Percentiles rank a stretch among this genome's conserved stretches.
Conservation (phyloP, 2,113 vertebrate genomes). For the Eclectus roratus region DNA sequence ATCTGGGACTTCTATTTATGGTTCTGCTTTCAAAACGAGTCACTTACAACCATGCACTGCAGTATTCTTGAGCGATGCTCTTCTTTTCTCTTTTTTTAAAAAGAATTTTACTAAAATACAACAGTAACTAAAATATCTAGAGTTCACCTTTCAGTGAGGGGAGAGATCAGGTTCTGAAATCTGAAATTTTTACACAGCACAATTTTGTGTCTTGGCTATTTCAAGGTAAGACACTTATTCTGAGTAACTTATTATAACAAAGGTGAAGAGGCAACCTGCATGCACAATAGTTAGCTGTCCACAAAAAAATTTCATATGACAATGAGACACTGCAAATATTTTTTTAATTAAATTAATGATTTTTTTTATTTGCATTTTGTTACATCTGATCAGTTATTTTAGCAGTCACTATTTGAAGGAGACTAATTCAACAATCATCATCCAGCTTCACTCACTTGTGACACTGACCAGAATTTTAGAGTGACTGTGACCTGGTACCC, state of each 20-base stretch:
- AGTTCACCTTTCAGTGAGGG: neutral
- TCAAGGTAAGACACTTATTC: neutral
- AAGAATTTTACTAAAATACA: neutral
- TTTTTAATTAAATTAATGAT: neutral
- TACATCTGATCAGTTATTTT: neutral
- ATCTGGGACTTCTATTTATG: neutral
- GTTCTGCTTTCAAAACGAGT: neutral
- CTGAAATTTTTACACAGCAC: neutral
- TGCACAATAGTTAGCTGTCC: neutral
- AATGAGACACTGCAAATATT: neutral
- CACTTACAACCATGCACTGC: neutral
- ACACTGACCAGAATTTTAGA: neutral
- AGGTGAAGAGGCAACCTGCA: neutral
- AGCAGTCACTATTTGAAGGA: neutral
- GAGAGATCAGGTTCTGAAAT: neutral
- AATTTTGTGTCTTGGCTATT: neutral
- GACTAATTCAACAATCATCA: neutral
- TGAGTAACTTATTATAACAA: neutral
- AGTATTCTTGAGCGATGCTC: neutral
- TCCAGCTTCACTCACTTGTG: neutral
- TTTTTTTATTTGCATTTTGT: neutral
- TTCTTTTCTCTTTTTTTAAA: accelerated
- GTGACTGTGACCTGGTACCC: neutral
- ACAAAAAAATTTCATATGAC: neutral
- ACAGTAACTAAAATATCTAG: neutral